Evolutionary conservation across 1,140 invertebrate species (phyloP).

Genomic region (Trichogramma pretiosum): DNA sequence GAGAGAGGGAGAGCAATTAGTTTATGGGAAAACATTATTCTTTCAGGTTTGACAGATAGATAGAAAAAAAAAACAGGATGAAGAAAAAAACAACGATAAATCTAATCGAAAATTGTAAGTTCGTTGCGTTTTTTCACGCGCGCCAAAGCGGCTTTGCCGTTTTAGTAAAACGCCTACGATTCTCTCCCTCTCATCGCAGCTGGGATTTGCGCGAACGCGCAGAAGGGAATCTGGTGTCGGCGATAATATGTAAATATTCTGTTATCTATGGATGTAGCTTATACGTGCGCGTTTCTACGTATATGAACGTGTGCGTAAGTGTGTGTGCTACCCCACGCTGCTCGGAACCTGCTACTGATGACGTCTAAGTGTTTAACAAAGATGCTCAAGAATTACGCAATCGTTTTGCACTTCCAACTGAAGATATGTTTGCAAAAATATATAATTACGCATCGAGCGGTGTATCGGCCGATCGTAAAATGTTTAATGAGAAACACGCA

Average conservation of each 20-base stretch:
- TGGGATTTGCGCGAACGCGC: constrained; percentile 15
- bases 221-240: constrained; percentile 12
- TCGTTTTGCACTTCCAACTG: neutral
- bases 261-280: no score
- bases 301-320: no score
- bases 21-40: no score
- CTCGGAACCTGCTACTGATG: neutral
- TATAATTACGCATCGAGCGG: neutral
- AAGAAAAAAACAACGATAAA: neutral
- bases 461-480: neutral
- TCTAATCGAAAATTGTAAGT: neutral
- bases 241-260: constrained; percentile 47
- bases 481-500: constrained; percentile 11
- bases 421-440: neutral
- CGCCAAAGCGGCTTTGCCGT: constrained; percentile 1
- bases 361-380: constrained; percentile 15
- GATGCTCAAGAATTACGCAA: constrained; percentile 14
- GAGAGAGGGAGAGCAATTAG: no score
- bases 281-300: no score
- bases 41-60: no score
- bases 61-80: no score
- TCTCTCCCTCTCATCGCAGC: neutral
- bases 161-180: constrained; percentile 8
- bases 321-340: constrained; percentile 21
- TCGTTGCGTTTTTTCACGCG: constrained; percentile 3